Conservation (phyloP, 1,140 invertebrate genomes). For the Brevipalpus yothersi region DNA sequence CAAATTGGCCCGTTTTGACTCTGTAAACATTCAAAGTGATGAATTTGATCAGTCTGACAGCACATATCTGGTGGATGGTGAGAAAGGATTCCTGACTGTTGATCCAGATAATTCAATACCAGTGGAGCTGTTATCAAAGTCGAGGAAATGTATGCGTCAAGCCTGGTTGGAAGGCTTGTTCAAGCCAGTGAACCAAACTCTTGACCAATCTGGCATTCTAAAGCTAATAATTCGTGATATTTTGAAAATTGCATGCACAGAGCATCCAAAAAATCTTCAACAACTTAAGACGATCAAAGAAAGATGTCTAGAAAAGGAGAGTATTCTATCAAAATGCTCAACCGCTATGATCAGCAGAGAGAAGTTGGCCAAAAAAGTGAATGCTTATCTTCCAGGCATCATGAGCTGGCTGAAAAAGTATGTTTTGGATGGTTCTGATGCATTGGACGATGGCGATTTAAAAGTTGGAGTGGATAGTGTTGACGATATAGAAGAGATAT, state of each 20-base stretch:
- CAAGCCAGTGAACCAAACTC: conserved; percentile 14
- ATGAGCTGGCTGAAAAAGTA: conserved; percentile 12
- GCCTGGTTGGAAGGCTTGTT: conserved; percentile 50
- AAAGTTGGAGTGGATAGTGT: conserved; percentile 20
- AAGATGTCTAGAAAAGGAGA: no score
- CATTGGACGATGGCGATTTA: background rate
- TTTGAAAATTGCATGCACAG: conserved; percentile 23
- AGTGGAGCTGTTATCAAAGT: conserved; percentile 54
- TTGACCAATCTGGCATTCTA: conserved; percentile 24
- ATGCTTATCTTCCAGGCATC: conserved; percentile 35
- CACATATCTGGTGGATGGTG: conserved; percentile 16
- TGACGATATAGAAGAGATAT: conserved; percentile 72
- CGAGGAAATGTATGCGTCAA: conserved; percentile 58
- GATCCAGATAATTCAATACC: conserved; percentile 65
- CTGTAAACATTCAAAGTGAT: background rate
- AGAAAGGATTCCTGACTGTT: conserved; percentile 33
- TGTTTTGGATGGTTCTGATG: conserved; percentile 34
- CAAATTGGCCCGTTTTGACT: background rate
- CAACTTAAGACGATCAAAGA: conserved; percentile 7
- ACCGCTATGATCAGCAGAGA: conserved; percentile 5
- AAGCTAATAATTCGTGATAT: conserved; percentile 27
- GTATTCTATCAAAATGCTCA: conserved; percentile 3
- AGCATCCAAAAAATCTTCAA: background rate
- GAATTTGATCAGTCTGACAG: background rate
- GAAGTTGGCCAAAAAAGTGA: conserved; percentile 6